A percentile compares a stretch with the other conserved stretches of the same genome.
These are phyloP conservation scores for Nesidiocoris tenuis DNA, from an alignment of 2,888 invertebrate genomes.

Conservation along the genomic window DNA sequence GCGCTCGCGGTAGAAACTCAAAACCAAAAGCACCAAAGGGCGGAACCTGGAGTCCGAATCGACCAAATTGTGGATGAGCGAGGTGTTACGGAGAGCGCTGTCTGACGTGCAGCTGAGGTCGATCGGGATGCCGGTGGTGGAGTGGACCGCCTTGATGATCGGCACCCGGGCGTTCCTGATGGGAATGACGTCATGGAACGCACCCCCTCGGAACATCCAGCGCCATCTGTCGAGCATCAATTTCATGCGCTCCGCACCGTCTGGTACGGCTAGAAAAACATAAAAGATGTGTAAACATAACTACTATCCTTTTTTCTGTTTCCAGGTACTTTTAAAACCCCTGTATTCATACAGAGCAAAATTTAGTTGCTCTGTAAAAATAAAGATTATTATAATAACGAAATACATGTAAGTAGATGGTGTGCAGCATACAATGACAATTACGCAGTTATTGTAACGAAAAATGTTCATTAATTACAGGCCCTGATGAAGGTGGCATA, in stretches of 20 bases:
- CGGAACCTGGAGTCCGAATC: conserved; percentile 61
- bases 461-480: too few relatives aligned
- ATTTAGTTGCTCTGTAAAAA: too few relatives aligned
- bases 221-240: conserved; percentile 15
- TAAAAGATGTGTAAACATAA: not conserved
- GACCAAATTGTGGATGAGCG: conserved; percentile 64
- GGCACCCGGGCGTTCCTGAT: conserved; percentile 70
- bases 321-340: not conserved
- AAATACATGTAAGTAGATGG: too few relatives aligned
- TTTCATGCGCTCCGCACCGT: conserved; percentile 6
- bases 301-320: not conserved
- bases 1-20: conserved; percentile 71
- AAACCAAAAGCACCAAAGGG: conserved; percentile 64
- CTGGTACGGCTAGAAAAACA: conserved; percentile 16
- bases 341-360: too few relatives aligned
- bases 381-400: too few relatives aligned
- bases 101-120: conserved; percentile 73
- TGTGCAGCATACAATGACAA: too few relatives aligned
- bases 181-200: conserved; percentile 56
- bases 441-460: too few relatives aligned
- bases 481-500: too few relatives aligned
- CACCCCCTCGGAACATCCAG: conserved; percentile 39
- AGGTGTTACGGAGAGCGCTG: conserved; percentile 69
- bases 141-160: conserved; percentile 71
- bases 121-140: conserved; percentile 62